These are phyloP conservation scores for Troides helena DNA, from an alignment of 2,888 invertebrate genomes.

Conservation along the genomic window DNA sequence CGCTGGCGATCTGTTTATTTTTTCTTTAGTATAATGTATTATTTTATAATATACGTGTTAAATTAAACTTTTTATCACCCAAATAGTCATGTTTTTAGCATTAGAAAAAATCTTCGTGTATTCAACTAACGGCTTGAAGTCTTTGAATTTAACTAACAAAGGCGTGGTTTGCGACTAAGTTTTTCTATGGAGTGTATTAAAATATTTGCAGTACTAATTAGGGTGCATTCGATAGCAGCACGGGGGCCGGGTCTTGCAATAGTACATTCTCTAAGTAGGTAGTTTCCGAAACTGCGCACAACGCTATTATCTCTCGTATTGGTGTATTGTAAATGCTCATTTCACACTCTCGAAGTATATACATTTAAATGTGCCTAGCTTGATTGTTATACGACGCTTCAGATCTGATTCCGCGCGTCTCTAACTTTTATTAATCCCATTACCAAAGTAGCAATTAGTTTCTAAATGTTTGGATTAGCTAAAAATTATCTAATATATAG, in stretches of 20 bases:
- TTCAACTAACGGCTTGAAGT: slow-evolving; percentile 74
- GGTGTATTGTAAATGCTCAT: slow-evolving; percentile 42
- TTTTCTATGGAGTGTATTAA: slow-evolving; percentile 55
- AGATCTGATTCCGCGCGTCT: slow-evolving; percentile 35
- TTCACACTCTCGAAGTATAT: slow-evolving; percentile 34
- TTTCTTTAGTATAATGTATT: slow-evolving; percentile 73
- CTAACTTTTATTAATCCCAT: slow-evolving; percentile 12
- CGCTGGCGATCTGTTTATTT: slow-evolving; percentile 78
- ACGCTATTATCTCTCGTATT: slow-evolving; percentile 46
- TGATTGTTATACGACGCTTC: slow-evolving; percentile 19
- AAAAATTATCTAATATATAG: slow-evolving; percentile 7
- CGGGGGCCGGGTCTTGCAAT: slow-evolving; percentile 75
- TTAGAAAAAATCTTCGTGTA: slow-evolving; percentile 57
- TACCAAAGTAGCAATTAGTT: slow-evolving; percentile 26
- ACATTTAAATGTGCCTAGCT: slow-evolving; percentile 20
- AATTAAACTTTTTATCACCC: slow-evolving; percentile 60
- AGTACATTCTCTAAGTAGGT: slow-evolving; percentile 54
- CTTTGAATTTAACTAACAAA: slow-evolving; percentile 71
- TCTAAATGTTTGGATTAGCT: slow-evolving; percentile 23
- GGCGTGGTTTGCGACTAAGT: slow-evolving; percentile 71
- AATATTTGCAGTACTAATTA: slow-evolving; percentile 45
- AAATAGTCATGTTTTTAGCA: slow-evolving; percentile 53
- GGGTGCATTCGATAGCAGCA: slow-evolving; percentile 46
- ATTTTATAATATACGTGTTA: slow-evolving; percentile 61
- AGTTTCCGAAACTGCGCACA: slow-evolving; percentile 61